Conservation (phyloP, 2,888 invertebrate genomes). For the Fabriciana adippe region DNA sequence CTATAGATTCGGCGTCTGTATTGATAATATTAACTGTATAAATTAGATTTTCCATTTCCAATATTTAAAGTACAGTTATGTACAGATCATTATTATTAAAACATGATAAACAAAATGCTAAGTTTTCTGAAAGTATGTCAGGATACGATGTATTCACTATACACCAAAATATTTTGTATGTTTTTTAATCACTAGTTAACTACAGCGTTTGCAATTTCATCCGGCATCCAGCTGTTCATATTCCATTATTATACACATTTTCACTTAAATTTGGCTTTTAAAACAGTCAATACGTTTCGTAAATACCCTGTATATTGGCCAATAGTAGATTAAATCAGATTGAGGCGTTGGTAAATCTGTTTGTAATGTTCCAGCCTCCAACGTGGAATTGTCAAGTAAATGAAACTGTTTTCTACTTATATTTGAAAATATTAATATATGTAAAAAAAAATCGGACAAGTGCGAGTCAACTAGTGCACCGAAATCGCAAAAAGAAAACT, state of each 20-base stretch:
- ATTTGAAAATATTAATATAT: too few relatives aligned
- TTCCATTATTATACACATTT: conserved; percentile 20
- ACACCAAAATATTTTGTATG: conserved; percentile 1
- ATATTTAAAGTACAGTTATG: too few relatives aligned
- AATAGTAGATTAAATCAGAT: conserved; percentile 27
- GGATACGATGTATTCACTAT: too few relatives aligned
- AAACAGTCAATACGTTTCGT: conserved; percentile 28
- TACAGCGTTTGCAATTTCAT: conserved; percentile 9
- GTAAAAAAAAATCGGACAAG: too few relatives aligned
- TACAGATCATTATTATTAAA: too few relatives aligned
- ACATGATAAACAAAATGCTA: too few relatives aligned
- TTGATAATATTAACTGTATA: too few relatives aligned
- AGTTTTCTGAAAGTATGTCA: too few relatives aligned
- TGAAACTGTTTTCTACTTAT: not conserved
- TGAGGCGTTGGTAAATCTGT: not conserved
- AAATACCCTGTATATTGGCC: conserved; percentile 22
- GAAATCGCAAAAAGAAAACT: too few relatives aligned
- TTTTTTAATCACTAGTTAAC: conserved; percentile 12
- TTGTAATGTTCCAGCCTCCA: not conserved
- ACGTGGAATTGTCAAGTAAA: conserved; percentile 1
- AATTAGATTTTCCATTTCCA: too few relatives aligned
- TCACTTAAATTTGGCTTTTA: conserved; percentile 26
- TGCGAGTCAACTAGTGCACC: too few relatives aligned
- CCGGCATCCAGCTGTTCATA: conserved; percentile 9
- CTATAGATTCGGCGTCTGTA: too few relatives aligned